These are phyloP conservation scores for Cyprinella venusta DNA, from an alignment of 2,797 vertebrate species.

Conservation along the genomic window DNA sequence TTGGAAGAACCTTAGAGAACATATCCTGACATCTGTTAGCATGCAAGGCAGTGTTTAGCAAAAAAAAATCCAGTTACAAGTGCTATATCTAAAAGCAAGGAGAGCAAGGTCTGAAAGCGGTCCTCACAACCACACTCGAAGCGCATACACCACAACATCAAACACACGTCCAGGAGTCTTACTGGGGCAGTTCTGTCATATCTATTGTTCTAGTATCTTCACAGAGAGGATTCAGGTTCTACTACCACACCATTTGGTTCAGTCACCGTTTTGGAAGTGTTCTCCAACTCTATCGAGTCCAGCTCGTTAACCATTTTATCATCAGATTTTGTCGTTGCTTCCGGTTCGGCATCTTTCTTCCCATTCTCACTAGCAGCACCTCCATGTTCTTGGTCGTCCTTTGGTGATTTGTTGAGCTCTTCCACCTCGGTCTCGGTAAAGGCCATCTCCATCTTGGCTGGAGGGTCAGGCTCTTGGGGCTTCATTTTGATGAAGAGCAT, in stretches of 20 bases:
- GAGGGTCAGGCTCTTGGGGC: slow-evolving; percentile 60
- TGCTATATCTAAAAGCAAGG: not conserved
- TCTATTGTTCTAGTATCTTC: slow-evolving; percentile 36
- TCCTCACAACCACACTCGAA: slow-evolving; percentile 26
- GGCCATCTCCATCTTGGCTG: slow-evolving; percentile 70
- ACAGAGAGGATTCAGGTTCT: slow-evolving; percentile 61
- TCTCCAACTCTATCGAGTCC: slow-evolving; percentile 74
- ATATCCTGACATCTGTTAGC: not conserved
- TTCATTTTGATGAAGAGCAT: slow-evolving; percentile 82
- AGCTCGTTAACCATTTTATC: slow-evolving; percentile 63
- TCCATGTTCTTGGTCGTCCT: slow-evolving; percentile 69
- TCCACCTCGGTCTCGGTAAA: slow-evolving; percentile 68
- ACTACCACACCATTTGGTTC: slow-evolving; percentile 42
- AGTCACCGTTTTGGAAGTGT: slow-evolving; percentile 74
- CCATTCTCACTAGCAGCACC: slow-evolving; percentile 72
- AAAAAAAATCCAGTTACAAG: slow-evolving; percentile 15
- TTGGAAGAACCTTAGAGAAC: not conserved
- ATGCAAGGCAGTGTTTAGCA: not conserved
- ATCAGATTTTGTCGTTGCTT: slow-evolving; percentile 54
- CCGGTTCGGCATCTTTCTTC: slow-evolving; percentile 76
- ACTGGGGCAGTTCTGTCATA: not conserved
- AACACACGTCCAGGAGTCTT: slow-evolving; percentile 12
- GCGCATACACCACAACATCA: slow-evolving; percentile 38
- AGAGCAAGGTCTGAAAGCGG: slow-evolving; percentile 28
- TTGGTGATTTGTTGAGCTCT: slow-evolving; percentile 66